Evolutionary conservation across 1,140 invertebrate species (phyloP), one percentile per base, ranked within the genome.

Genomic region (Drosophila lacertosa): DNA sequence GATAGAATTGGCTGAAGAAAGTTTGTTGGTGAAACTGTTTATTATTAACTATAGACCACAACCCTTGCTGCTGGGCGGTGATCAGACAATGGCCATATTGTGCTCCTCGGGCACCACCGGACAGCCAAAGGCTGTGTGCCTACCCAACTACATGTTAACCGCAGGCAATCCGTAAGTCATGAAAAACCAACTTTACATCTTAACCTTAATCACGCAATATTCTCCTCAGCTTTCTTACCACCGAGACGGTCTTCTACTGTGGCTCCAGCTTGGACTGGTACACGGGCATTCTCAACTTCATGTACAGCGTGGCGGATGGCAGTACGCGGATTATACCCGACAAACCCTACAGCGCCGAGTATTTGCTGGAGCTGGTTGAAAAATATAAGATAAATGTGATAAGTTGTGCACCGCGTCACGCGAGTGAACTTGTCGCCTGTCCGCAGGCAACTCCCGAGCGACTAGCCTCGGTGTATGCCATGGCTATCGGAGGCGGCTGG

Each of bases 101-200:
- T 92, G 81, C 29, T 93, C 95, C 0, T 95, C 95, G 50, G 95
- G 95, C 6, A 96, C 96, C 7, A 96, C 95, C 20, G 95, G 96
- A 59, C 83, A 94, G 35, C 95, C 96, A 2, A 97, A 97, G 92
- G 95, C 95, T 35, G 96, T 96, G 0, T 93, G 94, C 89, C 79
- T 96, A 1, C 94, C 95, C 1, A 95, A 96, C 67, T 33, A 66
- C 18, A 54, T 62, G 24, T 24, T 89, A 0, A 24, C 10, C 16
- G 33, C 44, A 5, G 64, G 74, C 18, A 54, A 55, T 11, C 9
- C 44, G 73, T 89, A 62, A 73, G 75, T 60, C 4, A 45, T 16
- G 0, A n/a, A n/a, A n/a, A n/a, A n/a, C n/a, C n/a, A n/a, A n/a
- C n/a, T n/a, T n/a, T n/a, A n/a, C n/a, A 3, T 20, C 15, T 9